A percentile compares a stretch with the other conserved stretches of the same genome.
These are phyloP conservation scores for Phorcus lineatus DNA, from an alignment of 2,888 invertebrate genomes.

Conservation along the genomic window DNA sequence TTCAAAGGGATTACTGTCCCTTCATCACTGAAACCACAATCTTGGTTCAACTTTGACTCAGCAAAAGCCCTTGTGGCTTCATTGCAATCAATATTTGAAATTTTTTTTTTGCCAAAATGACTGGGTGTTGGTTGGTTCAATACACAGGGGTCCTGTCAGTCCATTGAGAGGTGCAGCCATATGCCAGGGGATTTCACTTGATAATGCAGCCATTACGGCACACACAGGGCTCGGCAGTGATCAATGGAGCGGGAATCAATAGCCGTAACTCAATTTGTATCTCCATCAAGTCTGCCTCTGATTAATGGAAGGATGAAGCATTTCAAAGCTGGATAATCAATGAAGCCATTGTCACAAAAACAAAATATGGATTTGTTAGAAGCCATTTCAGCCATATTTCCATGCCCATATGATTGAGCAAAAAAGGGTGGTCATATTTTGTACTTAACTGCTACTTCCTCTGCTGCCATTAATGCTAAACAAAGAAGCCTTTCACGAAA, in stretches of 20 bases:
- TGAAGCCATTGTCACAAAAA: conserved; percentile 44
- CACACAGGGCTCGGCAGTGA: background rate
- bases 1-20: conserved; percentile 28
- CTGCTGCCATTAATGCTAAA: conserved; percentile 17
- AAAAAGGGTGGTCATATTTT: conserved; percentile 4
- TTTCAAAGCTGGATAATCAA: conserved; percentile 47
- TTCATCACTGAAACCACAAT: background rate
- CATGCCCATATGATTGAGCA: background rate
- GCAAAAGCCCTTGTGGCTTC: background rate
- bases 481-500: conserved; percentile 12
- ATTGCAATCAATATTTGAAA: conserved; percentile 18
- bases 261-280: conserved; percentile 47
- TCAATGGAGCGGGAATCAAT: conserved; percentile 31
- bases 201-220: conserved; percentile 30
- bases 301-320: conserved; percentile 43
- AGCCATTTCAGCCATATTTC: conserved; percentile 31
- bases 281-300: conserved; percentile 38
- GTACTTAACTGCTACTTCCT: conserved; percentile 8
- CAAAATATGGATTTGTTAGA: conserved; percentile 39
- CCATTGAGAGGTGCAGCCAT: conserved; percentile 33
- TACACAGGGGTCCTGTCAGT: conserved; percentile 18
- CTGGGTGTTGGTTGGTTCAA: background rate
- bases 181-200: conserved; percentile 40
- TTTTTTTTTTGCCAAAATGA: background rate
- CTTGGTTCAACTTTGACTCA: background rate